Evolutionary conservation across 2,113 vertebrate genomes (phyloP).

Genomic region (Excalfactoria chinensis): DNA sequence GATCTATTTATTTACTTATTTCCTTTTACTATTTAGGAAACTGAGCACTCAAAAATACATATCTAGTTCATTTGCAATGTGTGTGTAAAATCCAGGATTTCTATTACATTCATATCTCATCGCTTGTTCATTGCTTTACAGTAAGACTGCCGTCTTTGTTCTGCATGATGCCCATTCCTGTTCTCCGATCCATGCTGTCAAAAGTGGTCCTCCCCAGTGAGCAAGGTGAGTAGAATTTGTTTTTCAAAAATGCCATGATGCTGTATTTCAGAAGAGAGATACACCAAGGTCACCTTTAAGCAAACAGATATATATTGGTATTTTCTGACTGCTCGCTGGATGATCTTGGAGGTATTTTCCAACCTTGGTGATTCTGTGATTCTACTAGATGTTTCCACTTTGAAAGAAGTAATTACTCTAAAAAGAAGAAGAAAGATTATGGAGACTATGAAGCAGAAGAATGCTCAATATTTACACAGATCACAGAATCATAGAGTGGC

Average conservation of each 20-base stretch:
- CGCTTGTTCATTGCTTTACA: constrained; percentile 61
- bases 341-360: too few species aligned
- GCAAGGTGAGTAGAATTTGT: constrained; percentile 85
- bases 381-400: too few species aligned
- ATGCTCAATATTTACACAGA: neutral
- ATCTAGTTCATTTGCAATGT: neutral
- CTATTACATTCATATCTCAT: neutral
- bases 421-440: constrained; percentile 1
- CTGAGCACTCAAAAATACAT: neutral
- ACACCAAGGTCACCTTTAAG: neutral
- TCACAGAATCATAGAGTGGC: too few species aligned
- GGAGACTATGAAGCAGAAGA: neutral
- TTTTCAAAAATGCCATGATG: neutral
- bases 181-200: constrained; percentile 94
- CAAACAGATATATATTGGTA: neutral
- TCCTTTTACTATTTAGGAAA: neutral
- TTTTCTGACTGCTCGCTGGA: neutral
- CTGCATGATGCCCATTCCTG: constrained; percentile 86
- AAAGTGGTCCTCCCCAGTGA: constrained; percentile 87
- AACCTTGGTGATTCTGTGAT: too few species aligned
- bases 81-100: neutral
- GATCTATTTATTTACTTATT: neutral
- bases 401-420: neutral
- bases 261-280: neutral
- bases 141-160: constrained; percentile 86